Base-by-base conservation (phyloP, 2,797 vertebrate genomes). In the Sorex maritimensis region DNA sequence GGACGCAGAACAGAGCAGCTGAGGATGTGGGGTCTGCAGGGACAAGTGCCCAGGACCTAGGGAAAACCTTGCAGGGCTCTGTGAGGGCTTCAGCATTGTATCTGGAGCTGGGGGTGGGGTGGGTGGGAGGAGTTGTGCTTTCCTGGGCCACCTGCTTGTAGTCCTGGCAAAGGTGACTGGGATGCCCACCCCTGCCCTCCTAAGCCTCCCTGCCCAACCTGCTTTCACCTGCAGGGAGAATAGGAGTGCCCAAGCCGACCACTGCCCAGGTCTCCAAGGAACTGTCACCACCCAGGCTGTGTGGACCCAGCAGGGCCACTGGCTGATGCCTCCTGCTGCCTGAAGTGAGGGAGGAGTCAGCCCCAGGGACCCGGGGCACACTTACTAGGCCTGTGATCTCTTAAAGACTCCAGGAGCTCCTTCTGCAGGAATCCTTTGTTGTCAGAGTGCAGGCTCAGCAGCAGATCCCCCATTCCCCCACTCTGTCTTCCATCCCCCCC, bases 351-450 rank as follows among this genome's bases (percentile, higher is more conserved):
- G 52, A 7, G 21, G 21, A 61, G 15, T 19, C 21, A 19, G 17
- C 58, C 74, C 87, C 1, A 5, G 74, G 74, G 81, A 74, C 26
- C 15, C 58, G 90, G 86, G 21, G 84, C 49, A 58, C 0, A 77
- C 73, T 44, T 75, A 26, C 34, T 86, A 94, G 94, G 95, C 95
- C 89, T 93, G 93, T 34, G 52, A 71, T 91, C 49, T 49, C 86
- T 68, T 81, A 26, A 86, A 81, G 91, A 81, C 30, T 58, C 73
- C n/a, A 13, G 89, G 24, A 74, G 7, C 74, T 78, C 71, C 82
- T 89, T 91, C 88, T 83, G 85, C 85, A 44, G 0, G 49, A 83
- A 94, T 88, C 79, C 94, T 96, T 96, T 96, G 97, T 96, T 58
- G 52, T 88, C 77, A 72, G 87, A n/a, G 24, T 12, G 63, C 24